Evolutionary conservation across 2,888 invertebrate genomes (phyloP), one percentile per base, ranked within the genome.

Genomic region (Slavum lentiscoides): DNA sequence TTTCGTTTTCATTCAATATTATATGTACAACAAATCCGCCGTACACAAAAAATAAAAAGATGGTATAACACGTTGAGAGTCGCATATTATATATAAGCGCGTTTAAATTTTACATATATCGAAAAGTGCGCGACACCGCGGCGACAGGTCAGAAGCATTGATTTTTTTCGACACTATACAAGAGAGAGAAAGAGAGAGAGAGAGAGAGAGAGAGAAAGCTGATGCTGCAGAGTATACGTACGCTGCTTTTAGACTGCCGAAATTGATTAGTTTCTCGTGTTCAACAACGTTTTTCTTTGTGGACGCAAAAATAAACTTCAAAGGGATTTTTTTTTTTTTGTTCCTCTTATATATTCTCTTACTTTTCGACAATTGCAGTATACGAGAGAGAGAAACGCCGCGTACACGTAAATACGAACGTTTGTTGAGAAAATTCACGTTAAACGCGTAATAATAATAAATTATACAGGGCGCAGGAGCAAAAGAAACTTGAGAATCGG

Each of bases 241-340:
- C 30, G 30, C 17, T 55, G 64, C 23, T 72, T 55, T 75, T 66
- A 55, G 19, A 39, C 72, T 64, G 23, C 58, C 58, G 30, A 80
- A 70, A 80, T 72, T 64, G 39, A 80, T 80, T 64, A 72, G 70
- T 72, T 39, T 72, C n/a, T 61, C 43, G 58, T 67, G 19, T 2
- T 75, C n/a, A 58, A 39, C 39, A 43, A 67, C 39, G 39, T 19
- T 43, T 66, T 66, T 66, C 23, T 67, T 64, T 55, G 62, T 21
- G 39, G 11, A 30, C 30, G 19, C 21, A 55, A 80, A 70, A 64
- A 61, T 55, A 80, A 62, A 72, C 53, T 23, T 80, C 39, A 64
- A 74, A 74, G 15, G 9, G 17, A 62, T 19, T 43, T 72, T 58
- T n/a, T 13, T 30, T 23, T 55, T 66, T 58, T 30, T 30, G 30